A percentile compares a stretch with the other conserved stretches of the same genome.
These are phyloP conservation scores for Batillaria attramentaria DNA, from an alignment of 1,140 invertebrate genomes.

Conservation along the genomic window DNA sequence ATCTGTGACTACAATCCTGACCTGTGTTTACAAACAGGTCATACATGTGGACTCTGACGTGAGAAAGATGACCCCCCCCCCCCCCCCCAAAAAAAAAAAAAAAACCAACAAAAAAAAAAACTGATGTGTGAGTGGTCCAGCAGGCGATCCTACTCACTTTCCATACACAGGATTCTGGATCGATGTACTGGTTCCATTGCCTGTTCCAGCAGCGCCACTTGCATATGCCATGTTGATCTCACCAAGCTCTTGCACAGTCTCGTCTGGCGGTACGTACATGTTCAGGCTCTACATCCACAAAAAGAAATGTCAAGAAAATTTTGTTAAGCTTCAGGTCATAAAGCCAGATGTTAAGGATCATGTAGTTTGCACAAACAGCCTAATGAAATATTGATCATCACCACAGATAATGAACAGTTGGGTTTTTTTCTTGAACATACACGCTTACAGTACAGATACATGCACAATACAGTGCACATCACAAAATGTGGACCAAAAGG, in stretches of 20 bases:
- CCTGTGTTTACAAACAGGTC: background rate
- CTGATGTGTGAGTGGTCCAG: background rate
- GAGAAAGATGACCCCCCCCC: too few species aligned
- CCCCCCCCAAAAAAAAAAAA: background rate
- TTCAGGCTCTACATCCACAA: slow-evolving; percentile 60
- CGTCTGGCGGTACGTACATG: slow-evolving; percentile 66
- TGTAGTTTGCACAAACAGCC: too few species aligned
- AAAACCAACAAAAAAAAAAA: slow-evolving; percentile 20
- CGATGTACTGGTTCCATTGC: slow-evolving; percentile 35
- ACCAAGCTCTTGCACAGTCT: slow-evolving; percentile 56
- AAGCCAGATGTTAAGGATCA: too few species aligned
- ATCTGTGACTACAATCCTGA: background rate
- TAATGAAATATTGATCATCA: too few species aligned
- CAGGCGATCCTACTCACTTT: too few species aligned
- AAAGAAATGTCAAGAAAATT: background rate
- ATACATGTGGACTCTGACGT: background rate
- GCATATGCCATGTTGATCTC: slow-evolving; percentile 58
- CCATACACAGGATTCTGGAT: slow-evolving; percentile 58
- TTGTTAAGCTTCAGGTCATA: too few species aligned
- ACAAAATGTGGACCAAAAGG: too few species aligned
- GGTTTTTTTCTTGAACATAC: too few species aligned
- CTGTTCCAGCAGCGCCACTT: slow-evolving; percentile 42
- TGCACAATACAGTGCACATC: too few species aligned
- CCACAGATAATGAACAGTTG: too few species aligned
- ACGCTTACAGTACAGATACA: too few species aligned